Evolutionary conservation across 2,113 vertebrate genomes (phyloP).

Genomic region (Cynocephalus volans): DNA sequence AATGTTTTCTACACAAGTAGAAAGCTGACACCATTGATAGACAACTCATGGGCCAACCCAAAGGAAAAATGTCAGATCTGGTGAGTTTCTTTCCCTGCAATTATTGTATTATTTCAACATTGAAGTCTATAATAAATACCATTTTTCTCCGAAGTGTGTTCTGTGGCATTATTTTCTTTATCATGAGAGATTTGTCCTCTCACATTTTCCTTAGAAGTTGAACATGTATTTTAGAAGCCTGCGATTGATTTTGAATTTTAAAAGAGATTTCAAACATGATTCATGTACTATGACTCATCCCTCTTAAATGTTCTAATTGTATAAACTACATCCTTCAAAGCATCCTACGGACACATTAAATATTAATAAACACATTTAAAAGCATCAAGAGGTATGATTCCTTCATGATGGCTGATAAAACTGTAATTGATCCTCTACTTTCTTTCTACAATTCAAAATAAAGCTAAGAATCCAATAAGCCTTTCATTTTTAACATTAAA

Average conservation of each 20-base stretch:
- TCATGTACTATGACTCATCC: constrained; percentile 56
- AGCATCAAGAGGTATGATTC: neutral
- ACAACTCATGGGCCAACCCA: constrained; percentile 16
- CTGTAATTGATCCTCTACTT: constrained; percentile 24
- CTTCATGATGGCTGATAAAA: constrained; percentile 5
- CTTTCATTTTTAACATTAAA: constrained; percentile 1
- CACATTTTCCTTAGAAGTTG: neutral
- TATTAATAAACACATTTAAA: constrained; percentile 66
- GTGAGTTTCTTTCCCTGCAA: constrained; percentile 6
- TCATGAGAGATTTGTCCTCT: neutral
- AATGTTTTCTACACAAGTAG: constrained; percentile 50
- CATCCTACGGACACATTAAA: constrained; percentile 61
- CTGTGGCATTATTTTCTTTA: neutral
- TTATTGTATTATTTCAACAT: neutral
- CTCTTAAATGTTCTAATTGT: constrained; percentile 63
- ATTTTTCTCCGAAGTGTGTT: neutral
- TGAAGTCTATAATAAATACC: neutral
- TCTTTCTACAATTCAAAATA: constrained; percentile 11
- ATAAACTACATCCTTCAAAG: constrained; percentile 51
- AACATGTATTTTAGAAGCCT: neutral
- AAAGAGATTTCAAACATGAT: constrained; percentile 44
- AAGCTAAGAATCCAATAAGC: neutral
- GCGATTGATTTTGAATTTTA: constrained; percentile 56
- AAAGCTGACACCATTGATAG: constrained; percentile 64
- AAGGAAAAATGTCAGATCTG: constrained; percentile 60